Conservation (phyloP, 2,888 invertebrate species). For the Mythimna albipuncta region DNA sequence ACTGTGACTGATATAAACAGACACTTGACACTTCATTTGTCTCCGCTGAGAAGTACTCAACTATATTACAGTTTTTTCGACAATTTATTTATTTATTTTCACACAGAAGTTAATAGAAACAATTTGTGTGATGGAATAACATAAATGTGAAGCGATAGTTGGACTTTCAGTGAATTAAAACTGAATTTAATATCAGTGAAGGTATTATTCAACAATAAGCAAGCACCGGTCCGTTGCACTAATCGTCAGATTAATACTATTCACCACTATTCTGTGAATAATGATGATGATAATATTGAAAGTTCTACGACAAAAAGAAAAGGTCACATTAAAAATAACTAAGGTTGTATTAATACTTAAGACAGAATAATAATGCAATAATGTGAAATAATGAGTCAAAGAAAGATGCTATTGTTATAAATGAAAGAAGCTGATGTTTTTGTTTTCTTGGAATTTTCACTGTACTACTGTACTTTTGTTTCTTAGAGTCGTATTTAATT, state of each 20-base stretch:
- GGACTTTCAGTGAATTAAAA: slow-evolving; percentile 13
- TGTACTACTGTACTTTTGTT: slow-evolving; percentile 10
- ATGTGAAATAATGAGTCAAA: not conserved
- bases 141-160: slow-evolving; percentile 14
- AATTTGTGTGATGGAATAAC: slow-evolving; percentile 22
- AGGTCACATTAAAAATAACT: not conserved
- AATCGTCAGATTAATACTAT: not conserved
- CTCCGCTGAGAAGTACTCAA: slow-evolving; percentile 18
- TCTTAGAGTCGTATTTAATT: not conserved
- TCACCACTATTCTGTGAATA: not conserved
- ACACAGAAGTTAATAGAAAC: not conserved
- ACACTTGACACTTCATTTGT: slow-evolving; percentile 48
- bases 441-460: not conserved
- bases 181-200: slow-evolving; percentile 11
- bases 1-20: slow-evolving; percentile 38
- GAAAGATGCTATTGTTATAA: not conserved
- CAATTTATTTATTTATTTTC: slow-evolving; percentile 34
- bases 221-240: not conserved
- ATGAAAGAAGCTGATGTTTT: not conserved
- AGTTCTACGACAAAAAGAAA: not conserved
- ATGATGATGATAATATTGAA: not conserved
- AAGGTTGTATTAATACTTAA: not conserved
- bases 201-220: not conserved
- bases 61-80: slow-evolving; percentile 19
- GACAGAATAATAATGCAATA: not conserved